phyloP scores from a whole-genome alignment of 2,113 vertebrate species.

The Emydocephalus ijimae region DNA sequence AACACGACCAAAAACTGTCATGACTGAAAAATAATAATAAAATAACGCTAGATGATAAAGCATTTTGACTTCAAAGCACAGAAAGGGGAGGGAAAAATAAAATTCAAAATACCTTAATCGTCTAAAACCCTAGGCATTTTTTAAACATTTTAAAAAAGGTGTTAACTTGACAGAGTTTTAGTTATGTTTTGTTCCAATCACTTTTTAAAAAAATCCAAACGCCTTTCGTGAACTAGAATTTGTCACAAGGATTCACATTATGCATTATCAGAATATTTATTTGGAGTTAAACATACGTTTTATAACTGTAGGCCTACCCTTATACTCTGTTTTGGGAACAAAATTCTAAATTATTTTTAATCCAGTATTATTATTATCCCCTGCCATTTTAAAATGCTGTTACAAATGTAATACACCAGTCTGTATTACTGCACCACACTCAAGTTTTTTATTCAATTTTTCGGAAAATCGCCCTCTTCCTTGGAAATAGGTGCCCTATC shows the following conservation, averaged over 20 bases:
- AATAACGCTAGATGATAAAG: slow-evolving; percentile 54
- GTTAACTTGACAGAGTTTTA: slow-evolving; percentile 68
- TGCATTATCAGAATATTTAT: slow-evolving; percentile 76
- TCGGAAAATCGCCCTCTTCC: slow-evolving; percentile 70
- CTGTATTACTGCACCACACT: slow-evolving; percentile 71
- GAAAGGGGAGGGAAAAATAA: not conserved
- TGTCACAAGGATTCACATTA: slow-evolving; percentile 67
- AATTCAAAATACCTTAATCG: slow-evolving; percentile 29
- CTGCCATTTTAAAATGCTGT: slow-evolving; percentile 70
- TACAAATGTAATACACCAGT: slow-evolving; percentile 70
- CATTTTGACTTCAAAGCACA: slow-evolving; percentile 64
- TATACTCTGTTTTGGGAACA: slow-evolving; percentile 70
- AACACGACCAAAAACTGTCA: slow-evolving; percentile 64
- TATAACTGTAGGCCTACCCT: slow-evolving; percentile 73
- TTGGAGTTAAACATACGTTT: slow-evolving; percentile 64
- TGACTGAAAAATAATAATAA: slow-evolving; percentile 54
- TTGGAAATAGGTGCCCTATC: slow-evolving; percentile 72
- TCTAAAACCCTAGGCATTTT: slow-evolving; percentile 59
- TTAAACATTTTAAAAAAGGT: slow-evolving; percentile 19
- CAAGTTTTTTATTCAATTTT: slow-evolving; percentile 56
- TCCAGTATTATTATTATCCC: slow-evolving; percentile 65
- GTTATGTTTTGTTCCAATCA: slow-evolving; percentile 68
- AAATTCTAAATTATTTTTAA: slow-evolving; percentile 77
- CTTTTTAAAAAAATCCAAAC: slow-evolving; percentile 58
- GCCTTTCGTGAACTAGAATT: slow-evolving; percentile 64